Conservation (phyloP, 2,888 invertebrate species). For the Monopis laevigella region DNA sequence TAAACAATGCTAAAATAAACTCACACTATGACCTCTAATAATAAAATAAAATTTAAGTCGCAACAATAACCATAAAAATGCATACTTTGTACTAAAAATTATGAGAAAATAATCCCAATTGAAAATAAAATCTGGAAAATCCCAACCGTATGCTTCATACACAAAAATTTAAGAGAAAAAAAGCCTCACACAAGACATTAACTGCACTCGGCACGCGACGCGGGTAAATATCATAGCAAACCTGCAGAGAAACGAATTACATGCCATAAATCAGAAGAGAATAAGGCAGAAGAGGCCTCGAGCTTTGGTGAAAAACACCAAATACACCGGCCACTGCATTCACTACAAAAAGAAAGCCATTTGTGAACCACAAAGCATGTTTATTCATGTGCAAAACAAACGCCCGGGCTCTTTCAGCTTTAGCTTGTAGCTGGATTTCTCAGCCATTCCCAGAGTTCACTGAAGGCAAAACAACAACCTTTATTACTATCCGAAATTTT, state of each 20-base stretch:
- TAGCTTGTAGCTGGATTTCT: conserved; percentile 2
- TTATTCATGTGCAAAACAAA: conserved; percentile 10
- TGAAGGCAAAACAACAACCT: conserved; percentile 1
- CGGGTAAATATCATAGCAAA: no score
- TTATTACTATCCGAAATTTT: conserved; percentile 6
- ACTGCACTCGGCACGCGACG: no score
- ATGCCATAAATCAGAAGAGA: conserved; percentile 9
- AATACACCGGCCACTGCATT: conserved; percentile 12
- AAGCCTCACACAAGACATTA: no score
- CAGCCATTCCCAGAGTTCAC: conserved; percentile 3
- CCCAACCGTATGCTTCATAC: no score
- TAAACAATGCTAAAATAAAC: no score
- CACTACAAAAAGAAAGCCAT: conserved; percentile 9
- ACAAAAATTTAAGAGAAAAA: no score
- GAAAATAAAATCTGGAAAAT: no score
- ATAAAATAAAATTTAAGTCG: no score
- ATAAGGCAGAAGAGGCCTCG: conserved; percentile 8
- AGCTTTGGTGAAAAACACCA: conserved; percentile 6
- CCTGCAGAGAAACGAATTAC: background rate
- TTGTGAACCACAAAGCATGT: conserved; percentile 8
- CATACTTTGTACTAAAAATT: no score
- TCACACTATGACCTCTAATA: no score
- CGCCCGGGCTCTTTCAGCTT: background rate
- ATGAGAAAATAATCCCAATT: no score
- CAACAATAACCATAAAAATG: no score